These are phyloP conservation scores for Neopipo cinnamomea DNA, from an alignment of 2,113 vertebrate species.

Conservation along the genomic window DNA sequence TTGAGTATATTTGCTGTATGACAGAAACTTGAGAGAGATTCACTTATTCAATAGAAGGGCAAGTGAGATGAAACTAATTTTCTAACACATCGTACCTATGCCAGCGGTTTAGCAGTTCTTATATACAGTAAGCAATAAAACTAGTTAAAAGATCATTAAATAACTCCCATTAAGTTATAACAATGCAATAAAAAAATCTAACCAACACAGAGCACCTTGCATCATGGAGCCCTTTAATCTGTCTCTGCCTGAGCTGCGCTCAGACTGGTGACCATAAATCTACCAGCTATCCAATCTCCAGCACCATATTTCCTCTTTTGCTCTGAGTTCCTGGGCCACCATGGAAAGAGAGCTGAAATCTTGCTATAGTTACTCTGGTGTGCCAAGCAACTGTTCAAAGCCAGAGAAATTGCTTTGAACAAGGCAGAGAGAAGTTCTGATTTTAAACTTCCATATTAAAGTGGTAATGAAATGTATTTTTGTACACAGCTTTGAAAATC, in stretches of 20 bases:
- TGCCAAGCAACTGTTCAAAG: conserved; percentile 36
- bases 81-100: neutral
- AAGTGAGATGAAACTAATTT: neutral
- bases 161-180: conserved; percentile 29
- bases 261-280: neutral
- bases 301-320: neutral
- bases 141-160: conserved; percentile 50
- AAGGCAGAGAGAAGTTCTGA: conserved; percentile 44
- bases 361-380: neutral
- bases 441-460: conserved; percentile 47
- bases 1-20: neutral
- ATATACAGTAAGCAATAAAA: conserved; percentile 38
- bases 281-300: neutral
- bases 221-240: conserved; percentile 5
- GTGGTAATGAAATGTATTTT: conserved; percentile 45
- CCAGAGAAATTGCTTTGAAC: conserved; percentile 50
- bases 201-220: neutral
- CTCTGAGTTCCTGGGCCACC: neutral
- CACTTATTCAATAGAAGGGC: neutral
- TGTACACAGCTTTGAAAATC: conserved; percentile 55
- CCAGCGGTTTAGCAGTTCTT: neutral
- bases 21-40: neutral
- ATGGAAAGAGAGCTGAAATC: neutral
- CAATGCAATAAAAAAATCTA: conserved; percentile 27
- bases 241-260: neutral